A percentile compares a stretch with the other conserved stretches of the same genome.
These are phyloP conservation scores for Thera britannica DNA, from an alignment of 2,888 invertebrate genomes.

Conservation along the genomic window DNA sequence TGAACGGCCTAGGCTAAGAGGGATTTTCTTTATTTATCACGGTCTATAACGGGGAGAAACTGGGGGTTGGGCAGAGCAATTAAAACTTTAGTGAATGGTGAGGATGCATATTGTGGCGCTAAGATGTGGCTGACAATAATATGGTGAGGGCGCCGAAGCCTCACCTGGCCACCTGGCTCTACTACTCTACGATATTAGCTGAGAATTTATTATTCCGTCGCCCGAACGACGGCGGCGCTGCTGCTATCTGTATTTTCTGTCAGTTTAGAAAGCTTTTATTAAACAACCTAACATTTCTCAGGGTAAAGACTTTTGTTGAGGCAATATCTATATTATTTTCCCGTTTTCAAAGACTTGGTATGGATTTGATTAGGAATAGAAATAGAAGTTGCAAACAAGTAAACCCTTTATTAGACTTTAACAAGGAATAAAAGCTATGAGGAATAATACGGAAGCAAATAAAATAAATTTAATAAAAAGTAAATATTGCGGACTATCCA, in stretches of 20 bases:
- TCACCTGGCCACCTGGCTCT: slow-evolving; percentile 26
- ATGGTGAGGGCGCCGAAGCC: slow-evolving; percentile 18
- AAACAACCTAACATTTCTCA: slow-evolving; percentile 14
- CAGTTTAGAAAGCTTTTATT: slow-evolving; percentile 24
- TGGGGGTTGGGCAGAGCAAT: slow-evolving; percentile 42
- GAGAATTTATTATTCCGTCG: slow-evolving; percentile 48
- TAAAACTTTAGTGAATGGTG: slow-evolving; percentile 44
- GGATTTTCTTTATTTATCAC: slow-evolving; percentile 46
- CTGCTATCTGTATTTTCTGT: slow-evolving; percentile 31
- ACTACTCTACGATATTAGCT: slow-evolving; percentile 51
- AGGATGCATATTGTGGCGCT: slow-evolving; percentile 41
- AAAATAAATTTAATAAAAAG: no score
- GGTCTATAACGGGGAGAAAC: slow-evolving; percentile 27
- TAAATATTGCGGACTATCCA: no score
- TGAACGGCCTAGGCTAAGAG: slow-evolving; percentile 35
- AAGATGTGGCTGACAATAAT: slow-evolving; percentile 39
- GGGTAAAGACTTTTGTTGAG: not conserved
- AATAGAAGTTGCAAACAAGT: no score
- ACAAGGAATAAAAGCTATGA: no score
- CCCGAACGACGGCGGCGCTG: slow-evolving; percentile 25
- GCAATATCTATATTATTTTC: not conserved
- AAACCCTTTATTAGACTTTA: no score
- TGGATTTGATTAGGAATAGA: not conserved
- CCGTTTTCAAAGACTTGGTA: not conserved
- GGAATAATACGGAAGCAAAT: no score